phyloP scores from a whole-genome alignment of 2,888 invertebrate species.

The Drosophila atripex region DNA sequence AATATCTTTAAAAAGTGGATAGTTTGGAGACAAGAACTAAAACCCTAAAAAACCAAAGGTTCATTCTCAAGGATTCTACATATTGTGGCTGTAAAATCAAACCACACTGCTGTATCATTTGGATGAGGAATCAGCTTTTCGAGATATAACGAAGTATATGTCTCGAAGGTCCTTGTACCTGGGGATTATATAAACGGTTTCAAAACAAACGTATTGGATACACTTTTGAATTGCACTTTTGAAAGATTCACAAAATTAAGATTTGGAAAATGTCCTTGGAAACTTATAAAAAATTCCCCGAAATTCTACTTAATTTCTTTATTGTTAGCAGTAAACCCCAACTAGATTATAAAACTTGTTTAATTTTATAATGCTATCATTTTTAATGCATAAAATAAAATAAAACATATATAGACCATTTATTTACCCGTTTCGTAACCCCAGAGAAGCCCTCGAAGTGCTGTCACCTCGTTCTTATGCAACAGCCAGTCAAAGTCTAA shows the following conservation, averaged over 20 bases:
- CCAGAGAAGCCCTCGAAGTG: slow-evolving; percentile 49
- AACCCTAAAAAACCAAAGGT: slow-evolving; percentile 38
- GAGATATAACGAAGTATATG: neutral
- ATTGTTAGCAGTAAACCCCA: no score
- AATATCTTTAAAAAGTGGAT: neutral
- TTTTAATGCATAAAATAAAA: no score
- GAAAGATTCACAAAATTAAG: no score
- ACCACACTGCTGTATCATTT: neutral
- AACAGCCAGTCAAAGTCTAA: slow-evolving; percentile 7
- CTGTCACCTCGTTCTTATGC: slow-evolving; percentile 13
- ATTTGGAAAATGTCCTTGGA: no score
- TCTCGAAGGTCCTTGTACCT: neutral
- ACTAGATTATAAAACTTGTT: no score
- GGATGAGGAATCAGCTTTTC: neutral
- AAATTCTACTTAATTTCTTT: no score
- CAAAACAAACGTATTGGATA: no score
- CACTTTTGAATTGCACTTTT: no score
- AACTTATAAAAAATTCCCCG: no score
- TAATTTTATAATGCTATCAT: no score
- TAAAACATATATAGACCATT: neutral
- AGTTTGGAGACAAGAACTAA: slow-evolving; percentile 3
- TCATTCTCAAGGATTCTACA: neutral
- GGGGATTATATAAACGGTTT: neutral
- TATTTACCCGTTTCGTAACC: slow-evolving; percentile 4
- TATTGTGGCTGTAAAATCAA: neutral